Conservation (phyloP, 2,888 invertebrate species). For the Nephrocerus scutellatus region DNA sequence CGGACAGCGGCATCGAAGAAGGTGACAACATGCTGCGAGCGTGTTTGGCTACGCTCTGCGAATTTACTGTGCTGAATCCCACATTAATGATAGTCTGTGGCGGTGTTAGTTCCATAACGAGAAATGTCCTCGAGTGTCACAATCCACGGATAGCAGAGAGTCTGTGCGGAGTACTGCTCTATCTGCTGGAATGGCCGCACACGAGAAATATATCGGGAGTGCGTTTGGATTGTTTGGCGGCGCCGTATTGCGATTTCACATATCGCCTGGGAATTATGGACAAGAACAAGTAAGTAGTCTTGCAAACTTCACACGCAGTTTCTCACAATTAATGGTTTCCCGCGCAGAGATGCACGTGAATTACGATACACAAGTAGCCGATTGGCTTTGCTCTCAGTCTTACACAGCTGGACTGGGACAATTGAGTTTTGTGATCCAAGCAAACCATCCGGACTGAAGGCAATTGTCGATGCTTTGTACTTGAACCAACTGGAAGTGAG, state of each 20-base stretch:
- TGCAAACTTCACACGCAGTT: no score
- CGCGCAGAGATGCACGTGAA: slow-evolving; percentile 64
- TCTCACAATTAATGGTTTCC: slow-evolving; percentile 3
- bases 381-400: slow-evolving; percentile 70
- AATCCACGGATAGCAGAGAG: slow-evolving; percentile 87
- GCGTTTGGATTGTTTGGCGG: slow-evolving; percentile 79
- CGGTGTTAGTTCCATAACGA: slow-evolving; percentile 73
- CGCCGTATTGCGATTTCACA: slow-evolving; percentile 91
- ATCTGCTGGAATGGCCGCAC: slow-evolving; percentile 75
- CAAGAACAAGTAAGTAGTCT: slow-evolving; percentile 61
- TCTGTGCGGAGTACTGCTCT: slow-evolving; percentile 77
- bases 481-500: slow-evolving; percentile 84
- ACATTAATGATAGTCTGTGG: slow-evolving; percentile 71
- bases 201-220: slow-evolving; percentile 69
- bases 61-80: slow-evolving; percentile 81
- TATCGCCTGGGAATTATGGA: slow-evolving; percentile 65
- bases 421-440: slow-evolving; percentile 78
- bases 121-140: slow-evolving; percentile 77
- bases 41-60: slow-evolving; percentile 80
- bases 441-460: slow-evolving; percentile 66
- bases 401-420: slow-evolving; percentile 89
- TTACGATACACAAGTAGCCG: slow-evolving; percentile 79
- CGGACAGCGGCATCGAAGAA: slow-evolving; percentile 65
- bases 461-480: slow-evolving; percentile 73
- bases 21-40: slow-evolving; percentile 77